Percentiles rank a stretch among this genome's conserved stretches.
These are phyloP conservation scores for Kryptolebias ocellatus DNA, from an alignment of 2,797 vertebrate genomes.

Conservation along the genomic window DNA sequence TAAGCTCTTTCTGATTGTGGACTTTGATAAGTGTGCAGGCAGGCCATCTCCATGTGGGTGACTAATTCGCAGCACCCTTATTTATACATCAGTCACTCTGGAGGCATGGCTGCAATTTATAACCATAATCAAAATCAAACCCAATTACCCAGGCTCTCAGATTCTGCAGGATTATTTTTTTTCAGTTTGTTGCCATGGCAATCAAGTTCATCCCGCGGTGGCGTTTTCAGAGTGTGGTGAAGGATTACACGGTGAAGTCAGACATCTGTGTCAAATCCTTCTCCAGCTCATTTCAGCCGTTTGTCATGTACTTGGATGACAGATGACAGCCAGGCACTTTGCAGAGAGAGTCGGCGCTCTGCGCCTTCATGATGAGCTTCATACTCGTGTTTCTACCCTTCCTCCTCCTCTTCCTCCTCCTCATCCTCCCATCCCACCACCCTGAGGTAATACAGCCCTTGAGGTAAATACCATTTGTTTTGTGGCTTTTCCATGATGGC, in stretches of 20 bases:
- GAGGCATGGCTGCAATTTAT: constrained; percentile 58
- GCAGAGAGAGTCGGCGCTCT: constrained; percentile 42
- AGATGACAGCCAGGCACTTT: constrained; percentile 61
- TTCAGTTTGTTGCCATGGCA: constrained; percentile 71
- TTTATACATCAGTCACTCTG: constrained; percentile 63
- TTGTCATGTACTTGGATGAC: constrained; percentile 67
- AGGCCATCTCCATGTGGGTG: constrained; percentile 34
- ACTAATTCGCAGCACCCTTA: constrained; percentile 67
- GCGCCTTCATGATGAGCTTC: constrained; percentile 59
- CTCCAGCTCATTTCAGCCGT: constrained; percentile 69
- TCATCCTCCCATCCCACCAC: constrained; percentile 20
- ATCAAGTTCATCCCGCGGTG: constrained; percentile 56
- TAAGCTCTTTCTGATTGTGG: constrained; percentile 59
- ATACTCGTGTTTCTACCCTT: constrained; percentile 42
- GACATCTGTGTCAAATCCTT: constrained; percentile 78
- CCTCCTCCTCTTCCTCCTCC: constrained; percentile 35
- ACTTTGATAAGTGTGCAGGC: constrained; percentile 37
- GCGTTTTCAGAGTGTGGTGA: constrained; percentile 54
- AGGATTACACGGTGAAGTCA: constrained; percentile 78
- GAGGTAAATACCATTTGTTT: constrained; percentile 86
- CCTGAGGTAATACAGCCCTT: constrained; percentile 63
- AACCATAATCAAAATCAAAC: constrained; percentile 68
- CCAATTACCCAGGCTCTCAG: constrained; percentile 65
- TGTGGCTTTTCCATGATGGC: constrained; percentile 75
- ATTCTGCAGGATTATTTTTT: constrained; percentile 68